These are phyloP conservation scores for Metalampra italica DNA, from an alignment of 2,888 invertebrate species.

Conservation along the genomic window DNA sequence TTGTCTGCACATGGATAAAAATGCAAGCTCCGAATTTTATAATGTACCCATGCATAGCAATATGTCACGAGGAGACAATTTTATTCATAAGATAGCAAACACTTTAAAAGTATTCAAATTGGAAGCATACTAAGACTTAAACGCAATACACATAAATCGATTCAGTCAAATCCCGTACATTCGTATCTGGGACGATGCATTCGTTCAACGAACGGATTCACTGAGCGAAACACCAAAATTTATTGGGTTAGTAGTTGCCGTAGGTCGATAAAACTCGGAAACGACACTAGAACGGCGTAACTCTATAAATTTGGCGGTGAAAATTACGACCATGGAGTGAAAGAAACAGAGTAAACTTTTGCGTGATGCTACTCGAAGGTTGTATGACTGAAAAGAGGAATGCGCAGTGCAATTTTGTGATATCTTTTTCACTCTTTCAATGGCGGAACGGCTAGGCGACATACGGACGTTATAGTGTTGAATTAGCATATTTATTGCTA, in stretches of 20 bases:
- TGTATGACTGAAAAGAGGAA: slow-evolving; percentile 73
- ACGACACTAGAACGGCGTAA: slow-evolving; percentile 58
- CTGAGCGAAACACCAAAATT: slow-evolving; percentile 78
- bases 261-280: slow-evolving; percentile 75
- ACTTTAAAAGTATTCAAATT: too few relatives aligned
- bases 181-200: slow-evolving; percentile 76
- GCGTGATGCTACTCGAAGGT: slow-evolving; percentile 48
- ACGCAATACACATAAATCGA: slow-evolving; percentile 43
- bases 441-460: slow-evolving; percentile 65
- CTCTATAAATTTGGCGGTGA: slow-evolving; percentile 50
- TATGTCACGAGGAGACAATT: too few relatives aligned
- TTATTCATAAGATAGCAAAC: too few relatives aligned
- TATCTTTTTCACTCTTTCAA: slow-evolving; percentile 77
- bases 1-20: too few relatives aligned
- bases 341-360: slow-evolving; percentile 63
- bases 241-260: slow-evolving; percentile 78
- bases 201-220: slow-evolving; percentile 73
- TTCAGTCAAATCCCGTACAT: slow-evolving; percentile 59
- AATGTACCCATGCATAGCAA: too few relatives aligned
- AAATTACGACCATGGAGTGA: slow-evolving; percentile 57
- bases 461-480: slow-evolving; percentile 75
- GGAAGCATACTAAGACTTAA: slow-evolving; percentile 16
- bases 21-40: too few relatives aligned
- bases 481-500: slow-evolving; percentile 78
- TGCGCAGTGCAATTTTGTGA: slow-evolving; percentile 77